Base-by-base conservation (phyloP, 2,888 invertebrate genomes). In the Drosophila diplacantha region DNA sequence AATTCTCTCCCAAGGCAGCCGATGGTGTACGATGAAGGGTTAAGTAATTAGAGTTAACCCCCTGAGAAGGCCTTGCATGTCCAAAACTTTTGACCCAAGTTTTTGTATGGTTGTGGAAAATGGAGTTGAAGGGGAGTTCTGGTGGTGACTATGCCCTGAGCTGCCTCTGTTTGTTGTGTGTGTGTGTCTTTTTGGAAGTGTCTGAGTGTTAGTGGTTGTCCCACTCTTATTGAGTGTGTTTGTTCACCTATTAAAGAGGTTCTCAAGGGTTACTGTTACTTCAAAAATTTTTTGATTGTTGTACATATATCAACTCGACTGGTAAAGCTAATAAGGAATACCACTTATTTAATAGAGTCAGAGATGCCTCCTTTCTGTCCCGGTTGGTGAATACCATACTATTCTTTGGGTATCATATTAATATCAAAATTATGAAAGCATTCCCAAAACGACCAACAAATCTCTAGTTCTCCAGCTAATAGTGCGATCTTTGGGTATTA, bases 191-290 rank as follows among this genome's bases (percentile, higher is more conserved):
- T 29, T 8, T 14, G 38, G 26, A 26, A 35, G 12, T 29, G 51
- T 14, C 22, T 47, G 14, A 46, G 31, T 31, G 53, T 24, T 22
- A 16, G 12, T 44, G 43, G 11, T 47, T 31, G n/a, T 52, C 14
- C 44, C 11, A 4, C 29, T 11, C 29, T 29, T 11, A 29, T 29
- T 11, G 3, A 11, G 29, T 29, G 29, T 29, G 34, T 32, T 32
- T 32, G 32, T 29, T 29, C 11, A 24, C 37, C 39, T 24, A 39
- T 16, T 35, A 18, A 29, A 62, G 69, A 73, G 72, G n/a, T 29
- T 29, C 1, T 29, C 29, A 11, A 29, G 29, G 11, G 29, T 29
- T 29, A 4, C 29, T 29, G 29, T 29, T 29, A 11, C 29, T 11
- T 11, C 11, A 29, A 11, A 29, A 3, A 11, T 29, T 9, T 29